Base-by-base conservation (phyloP, 1,140 invertebrate species). In the Aphelinus atriplicis region DNA sequence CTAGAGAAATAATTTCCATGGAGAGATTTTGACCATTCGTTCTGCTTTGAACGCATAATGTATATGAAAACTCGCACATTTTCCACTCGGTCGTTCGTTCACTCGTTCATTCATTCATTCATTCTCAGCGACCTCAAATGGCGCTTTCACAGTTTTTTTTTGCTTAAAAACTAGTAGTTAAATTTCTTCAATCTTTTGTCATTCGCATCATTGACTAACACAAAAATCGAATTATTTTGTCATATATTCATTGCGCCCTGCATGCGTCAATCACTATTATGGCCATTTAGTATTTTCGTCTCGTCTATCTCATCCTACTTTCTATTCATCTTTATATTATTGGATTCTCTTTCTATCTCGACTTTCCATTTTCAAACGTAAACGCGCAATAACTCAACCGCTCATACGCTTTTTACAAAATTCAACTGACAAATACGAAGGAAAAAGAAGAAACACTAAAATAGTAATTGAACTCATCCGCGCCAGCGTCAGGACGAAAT, bases 131-230 rank as follows among this genome's bases (percentile, higher is more conserved):
- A 55, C 71, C 71, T 46, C 43, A 10, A 46, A 43, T 5, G 63
- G 63, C 71, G 48, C 47, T 64, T 42, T 67, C 61, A 67, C 64
- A 61, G 61, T 57, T 26, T 64, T 80, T 26, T 6, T 80, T 77
- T 46, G 50, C 78, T 82, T 83, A 82, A 58, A 76, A 43, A 69
- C 80, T 83, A 84, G 76, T 80, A 83, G 79, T 81, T 81, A 77
- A 47, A 73, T 81, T 83, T 78, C 48, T 73, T 65, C 73, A 78
- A 73, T 43, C 63, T 76, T 64, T 50, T 73, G 55, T 53, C 53
- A 9, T 68, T 73, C 26, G 5, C 50, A 43, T 73, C 48, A 67
- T 66, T 67, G 65, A 48, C 43, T 68, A 43, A 42, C 55, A 9
- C 69, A 66, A 61, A 26, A 48, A 48, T 43, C 55, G 4, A 2